phyloP scores from a whole-genome alignment of 2,113 vertebrate genomes.

The Gymnorhina tibicen region DNA sequence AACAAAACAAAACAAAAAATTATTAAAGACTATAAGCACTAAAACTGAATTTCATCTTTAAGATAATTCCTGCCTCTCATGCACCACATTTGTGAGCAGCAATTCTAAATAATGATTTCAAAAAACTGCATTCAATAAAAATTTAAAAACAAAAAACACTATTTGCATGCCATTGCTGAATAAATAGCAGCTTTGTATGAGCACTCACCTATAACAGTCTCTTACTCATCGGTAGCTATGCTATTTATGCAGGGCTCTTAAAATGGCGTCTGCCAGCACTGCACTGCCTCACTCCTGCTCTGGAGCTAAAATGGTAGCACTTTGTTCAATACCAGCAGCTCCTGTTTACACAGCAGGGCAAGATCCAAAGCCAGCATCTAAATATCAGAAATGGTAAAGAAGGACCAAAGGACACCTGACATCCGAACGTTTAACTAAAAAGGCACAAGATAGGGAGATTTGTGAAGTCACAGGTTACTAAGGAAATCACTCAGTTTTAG shows the following conservation, averaged over 20 bases:
- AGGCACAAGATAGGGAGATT: constrained; percentile 56
- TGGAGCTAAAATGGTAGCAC: constrained; percentile 84
- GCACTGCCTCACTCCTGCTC: constrained; percentile 79
- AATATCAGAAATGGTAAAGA: constrained; percentile 68
- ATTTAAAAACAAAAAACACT: constrained; percentile 35
- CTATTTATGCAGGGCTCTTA: constrained; percentile 85
- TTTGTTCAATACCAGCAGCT: constrained; percentile 74
- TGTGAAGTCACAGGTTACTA: constrained; percentile 76
- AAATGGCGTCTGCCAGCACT: constrained; percentile 84
- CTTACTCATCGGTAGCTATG: constrained; percentile 83
- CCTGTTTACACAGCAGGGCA: constrained; percentile 65
- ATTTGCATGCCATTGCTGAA: constrained; percentile 72
- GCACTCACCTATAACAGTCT: constrained; percentile 84
- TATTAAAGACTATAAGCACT: constrained; percentile 57
- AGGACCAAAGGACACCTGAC: constrained; percentile 67
- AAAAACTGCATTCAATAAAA: constrained; percentile 74
- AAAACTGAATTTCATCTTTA: constrained; percentile 60
- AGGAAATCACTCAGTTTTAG: constrained; percentile 68
- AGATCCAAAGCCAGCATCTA: constrained; percentile 63
- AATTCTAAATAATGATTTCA: constrained; percentile 63
- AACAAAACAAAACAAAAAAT: constrained; percentile 9
- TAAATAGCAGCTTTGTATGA: constrained; percentile 75
- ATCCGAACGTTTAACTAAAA: constrained; percentile 64
- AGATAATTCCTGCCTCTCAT: constrained; percentile 61
- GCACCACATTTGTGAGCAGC: constrained; percentile 61